Percentiles rank a stretch among this genome's conserved stretches.
Conservation (phyloP, 2,797 vertebrate species). For the Pygocentrus nattereri region DNA sequence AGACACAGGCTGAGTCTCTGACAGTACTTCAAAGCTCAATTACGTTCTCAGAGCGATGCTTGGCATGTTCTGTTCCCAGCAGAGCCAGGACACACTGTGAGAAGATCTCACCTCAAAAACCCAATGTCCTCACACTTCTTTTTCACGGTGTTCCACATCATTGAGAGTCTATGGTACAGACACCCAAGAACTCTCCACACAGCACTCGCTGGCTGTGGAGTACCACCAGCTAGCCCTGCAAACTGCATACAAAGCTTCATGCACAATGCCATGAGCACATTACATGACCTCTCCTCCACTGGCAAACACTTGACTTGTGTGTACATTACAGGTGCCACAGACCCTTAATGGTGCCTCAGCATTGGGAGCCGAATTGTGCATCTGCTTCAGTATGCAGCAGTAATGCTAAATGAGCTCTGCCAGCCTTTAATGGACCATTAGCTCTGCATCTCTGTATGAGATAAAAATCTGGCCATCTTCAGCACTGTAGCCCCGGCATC, state of each 20-base stretch:
- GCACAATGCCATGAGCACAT: conserved; percentile 10
- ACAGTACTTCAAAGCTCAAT: conserved; percentile 39
- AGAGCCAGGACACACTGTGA: conserved; percentile 6
- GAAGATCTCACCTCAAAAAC: conserved; percentile 16
- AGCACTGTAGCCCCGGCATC: background rate
- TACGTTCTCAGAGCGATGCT: conserved; percentile 18
- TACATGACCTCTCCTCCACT: conserved; percentile 3
- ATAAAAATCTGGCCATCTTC: conserved; percentile 20
- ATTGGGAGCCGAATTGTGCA: conserved; percentile 24
- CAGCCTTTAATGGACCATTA: conserved; percentile 17
- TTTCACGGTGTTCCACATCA: background rate
- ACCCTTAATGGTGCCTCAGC: conserved; percentile 36
- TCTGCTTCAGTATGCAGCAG: conserved; percentile 5
- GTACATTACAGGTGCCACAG: background rate
- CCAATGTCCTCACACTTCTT: conserved; percentile 9
- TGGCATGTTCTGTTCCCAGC: conserved; percentile 5
- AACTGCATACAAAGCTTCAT: background rate
- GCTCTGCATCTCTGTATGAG: background rate
- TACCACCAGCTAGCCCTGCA: background rate
- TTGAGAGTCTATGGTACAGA: background rate
- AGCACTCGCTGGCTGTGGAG: background rate
- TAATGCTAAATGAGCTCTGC: conserved; percentile 38
- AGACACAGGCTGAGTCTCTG: background rate
- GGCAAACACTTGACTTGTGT: background rate
- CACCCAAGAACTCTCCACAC: background rate